Evolutionary conservation across 2,113 vertebrate species (phyloP).

Genomic region (Falco punctatus): DNA sequence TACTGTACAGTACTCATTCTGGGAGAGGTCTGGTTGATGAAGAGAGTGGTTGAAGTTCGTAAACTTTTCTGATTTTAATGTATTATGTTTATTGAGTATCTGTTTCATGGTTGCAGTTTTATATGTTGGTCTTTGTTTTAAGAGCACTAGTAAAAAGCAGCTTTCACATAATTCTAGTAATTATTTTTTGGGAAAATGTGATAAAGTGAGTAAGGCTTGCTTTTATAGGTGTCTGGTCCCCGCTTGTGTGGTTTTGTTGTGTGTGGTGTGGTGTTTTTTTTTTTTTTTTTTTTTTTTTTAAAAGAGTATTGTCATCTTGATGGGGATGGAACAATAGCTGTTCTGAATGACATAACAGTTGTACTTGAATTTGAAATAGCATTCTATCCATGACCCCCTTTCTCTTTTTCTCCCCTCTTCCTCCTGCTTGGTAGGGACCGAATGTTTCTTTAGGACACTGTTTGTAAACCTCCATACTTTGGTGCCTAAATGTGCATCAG

Average conservation of each 20-base stretch:
- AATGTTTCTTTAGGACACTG: not conserved
- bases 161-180: not conserved
- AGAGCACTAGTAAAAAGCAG: not conserved
- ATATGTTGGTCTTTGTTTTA: not conserved
- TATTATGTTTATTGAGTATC: not conserved
- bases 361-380: not conserved
- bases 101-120: not conserved
- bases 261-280: not conserved
- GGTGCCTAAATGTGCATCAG: not conserved
- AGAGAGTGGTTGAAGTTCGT: not conserved
- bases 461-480: not conserved
- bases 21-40: not conserved
- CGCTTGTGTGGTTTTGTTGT: not conserved
- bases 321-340: not conserved
- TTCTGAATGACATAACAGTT: not conserved
- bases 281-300: not conserved
- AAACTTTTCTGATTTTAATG: not conserved
- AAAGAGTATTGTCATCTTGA: not conserved
- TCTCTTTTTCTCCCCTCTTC: not conserved
- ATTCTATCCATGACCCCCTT: not conserved
- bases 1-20: not conserved
- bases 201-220: not conserved
- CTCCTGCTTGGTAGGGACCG: rapidly evolving
- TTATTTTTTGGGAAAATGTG: not conserved
- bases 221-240: not conserved